Evolutionary conservation across 2,888 invertebrate genomes (phyloP).

Genomic region (Hemistola chrysoprasaria): DNA sequence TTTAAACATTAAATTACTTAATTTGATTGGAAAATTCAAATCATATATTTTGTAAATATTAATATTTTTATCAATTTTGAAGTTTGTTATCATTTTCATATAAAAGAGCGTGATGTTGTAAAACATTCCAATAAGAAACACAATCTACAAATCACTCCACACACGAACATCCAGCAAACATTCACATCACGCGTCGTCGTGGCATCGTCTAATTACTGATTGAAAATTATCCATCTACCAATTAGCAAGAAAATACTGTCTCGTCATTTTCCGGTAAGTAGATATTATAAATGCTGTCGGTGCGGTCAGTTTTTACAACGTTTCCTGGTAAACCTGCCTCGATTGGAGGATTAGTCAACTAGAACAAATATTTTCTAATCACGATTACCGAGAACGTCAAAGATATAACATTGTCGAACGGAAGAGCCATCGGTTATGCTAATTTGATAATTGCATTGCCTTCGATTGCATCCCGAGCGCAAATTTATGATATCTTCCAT

Average conservation of each 20-base stretch:
- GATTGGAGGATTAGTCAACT: conserved; percentile 19
- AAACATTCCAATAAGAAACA: conserved; percentile 2
- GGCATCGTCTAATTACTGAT: conserved; percentile 29
- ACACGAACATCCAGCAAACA: conserved; percentile 21
- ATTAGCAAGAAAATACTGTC: conserved; percentile 54
- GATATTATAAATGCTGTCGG: conserved; percentile 37
- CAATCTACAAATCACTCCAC: conserved; percentile 10
- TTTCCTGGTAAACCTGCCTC: conserved; percentile 29
- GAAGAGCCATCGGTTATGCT: too few relatives aligned
- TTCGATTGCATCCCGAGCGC: too few relatives aligned
- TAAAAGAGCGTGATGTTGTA: background rate
- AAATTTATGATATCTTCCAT: too few relatives aligned
- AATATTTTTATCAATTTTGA: too few relatives aligned
- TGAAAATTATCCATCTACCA: conserved; percentile 40
- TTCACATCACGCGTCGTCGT: conserved; percentile 27
- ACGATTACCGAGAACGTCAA: too few relatives aligned
- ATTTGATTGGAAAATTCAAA: too few relatives aligned
- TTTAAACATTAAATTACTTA: too few relatives aligned
- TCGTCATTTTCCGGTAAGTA: conserved; percentile 58
- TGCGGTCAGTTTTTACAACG: conserved; percentile 23
- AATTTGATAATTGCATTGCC: too few relatives aligned
- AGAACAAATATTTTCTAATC: background rate
- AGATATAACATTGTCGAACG: too few relatives aligned
- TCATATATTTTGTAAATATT: too few relatives aligned
- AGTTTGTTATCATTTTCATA: too few relatives aligned